Evolutionary conservation across 2,113 vertebrate genomes (phyloP).

Genomic region (Callopanchax toddi): DNA sequence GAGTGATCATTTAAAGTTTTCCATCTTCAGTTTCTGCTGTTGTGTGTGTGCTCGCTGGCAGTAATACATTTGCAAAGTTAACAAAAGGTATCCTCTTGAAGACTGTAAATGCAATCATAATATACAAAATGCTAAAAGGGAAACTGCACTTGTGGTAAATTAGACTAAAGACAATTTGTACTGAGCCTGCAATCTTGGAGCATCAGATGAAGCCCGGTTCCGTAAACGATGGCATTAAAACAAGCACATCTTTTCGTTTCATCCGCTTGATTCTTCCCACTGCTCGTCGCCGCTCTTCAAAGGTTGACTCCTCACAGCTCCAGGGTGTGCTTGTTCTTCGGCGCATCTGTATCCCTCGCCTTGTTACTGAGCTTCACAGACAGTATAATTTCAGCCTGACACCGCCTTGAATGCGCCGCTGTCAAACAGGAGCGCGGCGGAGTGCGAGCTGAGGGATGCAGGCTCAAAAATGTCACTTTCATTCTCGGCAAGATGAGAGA

Average conservation of each 20-base stretch:
- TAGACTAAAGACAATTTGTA: slow-evolving; percentile 17
- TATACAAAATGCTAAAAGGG: not conserved
- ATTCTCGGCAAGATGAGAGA: slow-evolving; percentile 61
- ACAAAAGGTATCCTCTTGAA: slow-evolving; percentile 31
- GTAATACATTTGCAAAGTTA: slow-evolving; percentile 36
- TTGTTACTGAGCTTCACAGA: slow-evolving; percentile 78
- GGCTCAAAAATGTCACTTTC: slow-evolving; percentile 80
- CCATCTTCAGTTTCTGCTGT: not conserved
- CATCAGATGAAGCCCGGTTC: slow-evolving; percentile 56
- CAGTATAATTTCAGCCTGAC: slow-evolving; percentile 79
- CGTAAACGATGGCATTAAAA: slow-evolving; percentile 50
- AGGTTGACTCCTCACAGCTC: slow-evolving; percentile 68
- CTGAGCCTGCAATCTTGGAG: slow-evolving; percentile 45
- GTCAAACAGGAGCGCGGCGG: slow-evolving; percentile 65
- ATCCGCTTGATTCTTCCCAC: slow-evolving; percentile 62
- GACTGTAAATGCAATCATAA: slow-evolving; percentile 11
- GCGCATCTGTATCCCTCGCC: slow-evolving; percentile 62
- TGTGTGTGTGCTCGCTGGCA: too few relatives aligned
- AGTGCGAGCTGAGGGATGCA: slow-evolving; percentile 70
- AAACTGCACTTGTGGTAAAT: slow-evolving; percentile 38
- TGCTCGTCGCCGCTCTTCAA: slow-evolving; percentile 63
- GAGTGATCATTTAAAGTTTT: slow-evolving; percentile 10
- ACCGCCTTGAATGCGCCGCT: slow-evolving; percentile 73
- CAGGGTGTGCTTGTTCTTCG: slow-evolving; percentile 64
- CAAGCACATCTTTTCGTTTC: slow-evolving; percentile 61